Percentiles rank a stretch among this genome's conserved stretches.
phyloP scores from a whole-genome alignment of 2,888 invertebrate genomes.

The Apodemia duryi region DNA sequence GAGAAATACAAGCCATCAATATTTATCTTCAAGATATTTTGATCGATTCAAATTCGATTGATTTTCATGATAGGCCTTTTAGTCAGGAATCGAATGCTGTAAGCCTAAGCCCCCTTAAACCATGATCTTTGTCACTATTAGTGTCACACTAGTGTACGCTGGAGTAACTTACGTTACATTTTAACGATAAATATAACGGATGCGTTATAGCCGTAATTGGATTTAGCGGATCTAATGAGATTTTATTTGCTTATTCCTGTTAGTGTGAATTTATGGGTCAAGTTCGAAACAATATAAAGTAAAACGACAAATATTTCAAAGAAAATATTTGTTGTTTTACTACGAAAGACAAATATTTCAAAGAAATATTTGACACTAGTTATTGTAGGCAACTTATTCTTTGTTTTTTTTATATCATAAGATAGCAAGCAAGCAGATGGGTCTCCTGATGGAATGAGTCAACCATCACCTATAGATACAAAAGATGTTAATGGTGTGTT shows the following conservation, averaged over 20 bases:
- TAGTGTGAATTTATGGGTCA: background rate
- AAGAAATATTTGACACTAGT: too few relatives aligned
- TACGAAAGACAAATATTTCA: too few relatives aligned
- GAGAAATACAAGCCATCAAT: too few relatives aligned
- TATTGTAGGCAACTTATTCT: too few relatives aligned
- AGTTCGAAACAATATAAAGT: background rate
- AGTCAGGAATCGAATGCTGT: conserved; percentile 7
- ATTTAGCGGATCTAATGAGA: conserved; percentile 13
- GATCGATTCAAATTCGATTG: background rate
- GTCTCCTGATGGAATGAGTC: too few relatives aligned
- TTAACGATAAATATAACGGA: conserved; percentile 14
- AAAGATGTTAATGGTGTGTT: too few relatives aligned
- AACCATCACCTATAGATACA: too few relatives aligned
- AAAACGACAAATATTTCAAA: too few relatives aligned
- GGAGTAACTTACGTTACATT: conserved; percentile 12
- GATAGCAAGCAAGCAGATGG: too few relatives aligned
- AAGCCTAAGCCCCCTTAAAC: conserved; percentile 15
- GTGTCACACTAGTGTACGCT: conserved; percentile 13
- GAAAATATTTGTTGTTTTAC: too few relatives aligned
- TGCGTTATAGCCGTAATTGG: conserved; percentile 14
- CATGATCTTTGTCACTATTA: conserved; percentile 16
- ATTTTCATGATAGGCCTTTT: background rate
- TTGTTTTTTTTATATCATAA: too few relatives aligned
- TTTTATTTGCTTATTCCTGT: conserved; percentile 11
- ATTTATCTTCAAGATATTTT: too few relatives aligned